phyloP scores from a whole-genome alignment of 2,888 invertebrate species.

The Morpho achilles region DNA sequence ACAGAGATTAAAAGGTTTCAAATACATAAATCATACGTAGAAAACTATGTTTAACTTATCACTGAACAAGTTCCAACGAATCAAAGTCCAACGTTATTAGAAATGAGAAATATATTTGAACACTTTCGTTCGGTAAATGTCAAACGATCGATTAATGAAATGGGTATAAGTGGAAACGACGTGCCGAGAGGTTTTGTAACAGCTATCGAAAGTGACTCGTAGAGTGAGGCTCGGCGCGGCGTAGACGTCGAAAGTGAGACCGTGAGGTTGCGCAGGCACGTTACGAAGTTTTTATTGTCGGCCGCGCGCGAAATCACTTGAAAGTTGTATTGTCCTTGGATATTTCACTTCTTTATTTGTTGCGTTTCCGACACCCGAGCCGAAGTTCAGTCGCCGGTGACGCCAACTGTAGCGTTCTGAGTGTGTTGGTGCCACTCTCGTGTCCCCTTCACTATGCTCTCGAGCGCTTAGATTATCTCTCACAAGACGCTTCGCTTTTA shows the following conservation, averaged over 20 bases:
- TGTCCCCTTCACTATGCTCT: conserved; percentile 61
- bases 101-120: conserved; percentile 14
- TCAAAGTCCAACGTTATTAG: conserved; percentile 13
- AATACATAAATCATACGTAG: conserved; percentile 23
- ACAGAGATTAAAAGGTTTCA: conserved; percentile 47
- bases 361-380: conserved; percentile 70
- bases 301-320: conserved; percentile 78
- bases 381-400: conserved; percentile 62
- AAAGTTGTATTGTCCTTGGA: conserved; percentile 78
- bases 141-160: conserved; percentile 23
- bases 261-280: conserved; percentile 75
- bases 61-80: conserved; percentile 3
- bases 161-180: conserved; percentile 53
- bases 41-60: conserved; percentile 4
- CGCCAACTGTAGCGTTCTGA: conserved; percentile 52
- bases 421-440: conserved; percentile 44
- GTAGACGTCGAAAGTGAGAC: conserved; percentile 74
- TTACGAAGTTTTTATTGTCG: conserved; percentile 78
- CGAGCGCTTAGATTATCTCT: conserved; percentile 36
- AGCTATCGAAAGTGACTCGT: conserved; percentile 67
- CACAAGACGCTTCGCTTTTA: conserved; percentile 31
- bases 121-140: conserved; percentile 27
- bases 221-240: conserved; percentile 49
- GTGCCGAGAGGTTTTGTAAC: conserved; percentile 67
- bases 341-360: conserved; percentile 77